These are phyloP conservation scores for Upupa epops DNA, from an alignment of 2,113 vertebrate genomes.

Conservation along the genomic window DNA sequence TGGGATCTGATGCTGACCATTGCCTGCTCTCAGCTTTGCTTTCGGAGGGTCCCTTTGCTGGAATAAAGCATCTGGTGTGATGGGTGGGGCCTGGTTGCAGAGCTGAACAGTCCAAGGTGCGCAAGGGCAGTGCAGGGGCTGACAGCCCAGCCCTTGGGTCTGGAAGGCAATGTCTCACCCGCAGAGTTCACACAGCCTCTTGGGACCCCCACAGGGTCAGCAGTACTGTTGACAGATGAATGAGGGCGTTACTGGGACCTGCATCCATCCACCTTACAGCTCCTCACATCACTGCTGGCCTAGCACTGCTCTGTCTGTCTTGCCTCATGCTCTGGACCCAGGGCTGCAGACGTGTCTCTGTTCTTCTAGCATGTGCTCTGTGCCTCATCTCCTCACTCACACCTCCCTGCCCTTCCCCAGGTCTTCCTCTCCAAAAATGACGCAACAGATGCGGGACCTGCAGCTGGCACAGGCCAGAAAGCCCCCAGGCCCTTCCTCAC, in stretches of 20 bases:
- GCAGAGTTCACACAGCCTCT: accelerated
- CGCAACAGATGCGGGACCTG: slow-evolving; percentile 83
- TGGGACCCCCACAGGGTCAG: neutral
- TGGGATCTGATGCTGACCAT: neutral
- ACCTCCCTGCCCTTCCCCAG: slow-evolving; percentile 51
- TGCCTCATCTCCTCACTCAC: neutral
- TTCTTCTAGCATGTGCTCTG: neutral
- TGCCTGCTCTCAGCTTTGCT: neutral
- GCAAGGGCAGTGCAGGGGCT: neutral
- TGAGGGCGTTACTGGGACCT: neutral
- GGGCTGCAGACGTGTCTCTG: neutral
- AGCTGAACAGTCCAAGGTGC: neutral
- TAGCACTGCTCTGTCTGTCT: neutral
- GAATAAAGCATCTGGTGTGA: neutral
- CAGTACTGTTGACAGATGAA: neutral
- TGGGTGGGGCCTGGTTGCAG: accelerated
- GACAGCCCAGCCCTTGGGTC: neutral
- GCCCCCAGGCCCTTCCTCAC: slow-evolving; percentile 81
- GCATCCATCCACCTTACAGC: neutral
- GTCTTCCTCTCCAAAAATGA: slow-evolving; percentile 88
- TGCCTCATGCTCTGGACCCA: accelerated
- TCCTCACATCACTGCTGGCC: accelerated
- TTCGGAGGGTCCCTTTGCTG: neutral
- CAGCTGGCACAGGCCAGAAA: slow-evolving; percentile 81
- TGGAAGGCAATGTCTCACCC: neutral